These are phyloP conservation scores for Ophion slaviceki DNA, from an alignment of 2,888 invertebrate species.

Conservation along the genomic window DNA sequence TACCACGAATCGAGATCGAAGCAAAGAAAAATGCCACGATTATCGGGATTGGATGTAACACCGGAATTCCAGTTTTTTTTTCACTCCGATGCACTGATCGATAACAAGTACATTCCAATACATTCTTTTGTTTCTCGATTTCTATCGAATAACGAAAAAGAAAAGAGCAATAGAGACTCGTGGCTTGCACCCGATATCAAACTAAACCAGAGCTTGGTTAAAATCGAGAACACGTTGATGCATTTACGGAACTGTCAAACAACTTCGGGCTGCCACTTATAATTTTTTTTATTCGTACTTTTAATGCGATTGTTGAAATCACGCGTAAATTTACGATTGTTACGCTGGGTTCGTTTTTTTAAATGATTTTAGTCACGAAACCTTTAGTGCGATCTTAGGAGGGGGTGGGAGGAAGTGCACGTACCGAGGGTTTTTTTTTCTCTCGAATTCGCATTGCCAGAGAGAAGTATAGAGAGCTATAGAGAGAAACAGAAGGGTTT, in stretches of 20 bases:
- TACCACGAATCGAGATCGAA: conserved; percentile 45
- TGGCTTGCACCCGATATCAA: conserved; percentile 42
- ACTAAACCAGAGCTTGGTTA: conserved; percentile 53
- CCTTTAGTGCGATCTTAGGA: conserved; percentile 30
- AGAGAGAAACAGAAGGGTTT: not conserved
- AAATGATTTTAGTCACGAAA: conserved; percentile 3
- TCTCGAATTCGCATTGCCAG: conserved; percentile 21
- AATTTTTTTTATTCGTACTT: conserved; percentile 28
- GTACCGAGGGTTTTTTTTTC: conserved; percentile 9
- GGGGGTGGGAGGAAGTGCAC: conserved; percentile 1
- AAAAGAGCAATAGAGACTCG: conserved; percentile 51
- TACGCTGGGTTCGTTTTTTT: not conserved
- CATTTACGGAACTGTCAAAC: conserved; percentile 56
- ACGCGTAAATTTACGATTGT: conserved; percentile 4
- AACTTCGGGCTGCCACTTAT: conserved; percentile 50
- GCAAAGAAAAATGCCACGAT: conserved; percentile 35
- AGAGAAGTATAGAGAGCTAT: not conserved
- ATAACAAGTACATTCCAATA: conserved; percentile 73
- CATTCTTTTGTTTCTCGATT: conserved; percentile 39
- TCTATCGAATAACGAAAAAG: conserved; percentile 14
- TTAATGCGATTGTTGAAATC: conserved; percentile 9
- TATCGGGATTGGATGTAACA: conserved; percentile 50
- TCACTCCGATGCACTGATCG: conserved; percentile 50
- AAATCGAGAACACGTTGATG: conserved; percentile 66
- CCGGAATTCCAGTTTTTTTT: conserved; percentile 49